Evolutionary conservation across 2,888 invertebrate genomes (phyloP).

Genomic region (Euclidia mi): DNA sequence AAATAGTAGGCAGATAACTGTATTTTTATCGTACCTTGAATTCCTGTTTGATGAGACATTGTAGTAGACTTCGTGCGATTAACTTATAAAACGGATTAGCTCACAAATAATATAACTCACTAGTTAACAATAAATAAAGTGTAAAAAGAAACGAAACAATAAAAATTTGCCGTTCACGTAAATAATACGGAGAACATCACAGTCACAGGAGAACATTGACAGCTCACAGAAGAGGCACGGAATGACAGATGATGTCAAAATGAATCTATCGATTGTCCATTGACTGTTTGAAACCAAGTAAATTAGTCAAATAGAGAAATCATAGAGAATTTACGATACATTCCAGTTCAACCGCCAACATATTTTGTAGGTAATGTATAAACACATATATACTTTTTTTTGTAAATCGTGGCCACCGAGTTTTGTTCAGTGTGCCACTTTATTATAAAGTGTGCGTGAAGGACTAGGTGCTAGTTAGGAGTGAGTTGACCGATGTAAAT

Average conservation of each 20-base stretch:
- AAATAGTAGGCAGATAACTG: constrained; percentile 37
- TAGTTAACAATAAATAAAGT: constrained; percentile 28
- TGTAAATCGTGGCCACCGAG: no score
- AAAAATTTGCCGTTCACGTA: constrained; percentile 21
- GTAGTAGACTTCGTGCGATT: constrained; percentile 46
- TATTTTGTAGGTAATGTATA: no score
- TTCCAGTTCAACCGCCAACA: no score
- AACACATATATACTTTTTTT: no score
- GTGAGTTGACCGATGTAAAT: no score
- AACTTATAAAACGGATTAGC: constrained; percentile 17
- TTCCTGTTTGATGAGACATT: constrained; percentile 98
- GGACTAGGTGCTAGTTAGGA: no score
- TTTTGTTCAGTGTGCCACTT: no score
- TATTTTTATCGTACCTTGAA: constrained; percentile 91
- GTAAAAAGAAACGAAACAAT: constrained; percentile 36
- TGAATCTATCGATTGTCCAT: background rate
- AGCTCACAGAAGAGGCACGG: background rate
- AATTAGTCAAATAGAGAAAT: no score
- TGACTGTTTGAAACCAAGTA: no score
- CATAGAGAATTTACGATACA: no score
- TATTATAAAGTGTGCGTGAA: no score
- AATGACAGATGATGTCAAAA: constrained; percentile 7
- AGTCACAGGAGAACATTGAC: constrained; percentile 9
- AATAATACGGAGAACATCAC: constrained; percentile 6
- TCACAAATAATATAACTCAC: constrained; percentile 26